Evolutionary conservation across 2,797 vertebrate species (phyloP).

Genomic region (Odontamblyopus rebecca): DNA sequence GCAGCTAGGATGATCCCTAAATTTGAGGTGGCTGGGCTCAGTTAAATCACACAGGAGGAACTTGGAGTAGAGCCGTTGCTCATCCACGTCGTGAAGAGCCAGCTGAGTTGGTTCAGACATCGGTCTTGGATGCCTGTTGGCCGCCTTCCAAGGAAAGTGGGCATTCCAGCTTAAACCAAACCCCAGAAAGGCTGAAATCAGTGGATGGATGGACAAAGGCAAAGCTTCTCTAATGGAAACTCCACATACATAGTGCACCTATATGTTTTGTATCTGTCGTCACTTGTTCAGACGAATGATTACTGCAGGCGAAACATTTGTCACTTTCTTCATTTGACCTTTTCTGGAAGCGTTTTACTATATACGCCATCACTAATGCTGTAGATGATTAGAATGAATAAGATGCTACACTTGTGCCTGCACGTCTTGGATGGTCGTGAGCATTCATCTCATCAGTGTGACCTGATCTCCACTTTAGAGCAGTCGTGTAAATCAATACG

Average conservation of each 20-base stretch:
- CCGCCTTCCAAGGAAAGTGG: too few species aligned
- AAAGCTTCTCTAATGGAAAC: too few species aligned
- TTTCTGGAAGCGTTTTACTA: not conserved
- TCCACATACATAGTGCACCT: not conserved
- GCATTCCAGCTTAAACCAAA: too few species aligned
- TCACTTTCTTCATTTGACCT: not conserved
- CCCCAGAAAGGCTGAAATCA: too few species aligned
- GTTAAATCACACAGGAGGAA: too few species aligned
- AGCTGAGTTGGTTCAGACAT: too few species aligned
- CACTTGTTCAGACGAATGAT: not conserved
- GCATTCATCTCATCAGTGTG: conserved; percentile 9
- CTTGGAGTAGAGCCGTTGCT: too few species aligned
- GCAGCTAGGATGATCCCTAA: too few species aligned
- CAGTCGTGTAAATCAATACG: not conserved
- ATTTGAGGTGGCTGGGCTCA: too few species aligned
- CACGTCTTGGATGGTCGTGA: not conserved
- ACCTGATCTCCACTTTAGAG: conserved; percentile 1
- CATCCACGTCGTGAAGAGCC: too few species aligned
- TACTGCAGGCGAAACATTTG: not conserved
- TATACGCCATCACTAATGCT: not conserved
- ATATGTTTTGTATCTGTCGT: not conserved
- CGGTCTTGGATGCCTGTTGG: too few species aligned
- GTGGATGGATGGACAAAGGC: too few species aligned
- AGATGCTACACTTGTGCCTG: not conserved
- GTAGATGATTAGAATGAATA: not conserved